Percentiles rank a stretch among this genome's conserved stretches.
phyloP scores from a whole-genome alignment of 2,888 invertebrate species.

The Papilio protenor region DNA sequence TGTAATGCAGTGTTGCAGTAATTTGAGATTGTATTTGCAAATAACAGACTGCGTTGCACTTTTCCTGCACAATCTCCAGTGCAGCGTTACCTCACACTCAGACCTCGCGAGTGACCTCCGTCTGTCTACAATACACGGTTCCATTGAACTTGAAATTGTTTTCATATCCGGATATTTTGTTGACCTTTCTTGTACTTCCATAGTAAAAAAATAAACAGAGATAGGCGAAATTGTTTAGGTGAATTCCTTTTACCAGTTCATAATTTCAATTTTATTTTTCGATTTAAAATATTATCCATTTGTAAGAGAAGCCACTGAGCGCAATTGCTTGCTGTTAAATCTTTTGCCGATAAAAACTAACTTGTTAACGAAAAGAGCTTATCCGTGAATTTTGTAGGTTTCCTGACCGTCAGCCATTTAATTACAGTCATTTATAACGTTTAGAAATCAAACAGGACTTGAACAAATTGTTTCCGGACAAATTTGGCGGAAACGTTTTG shows the following conservation, averaged over 20 bases:
- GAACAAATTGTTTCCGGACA: slow-evolving; percentile 28
- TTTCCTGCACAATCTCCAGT: neutral
- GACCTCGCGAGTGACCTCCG: slow-evolving; percentile 46
- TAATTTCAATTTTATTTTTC: neutral
- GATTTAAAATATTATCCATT: neutral
- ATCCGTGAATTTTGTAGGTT: slow-evolving; percentile 11
- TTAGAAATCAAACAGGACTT: slow-evolving; percentile 28
- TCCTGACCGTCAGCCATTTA: neutral
- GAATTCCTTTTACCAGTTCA: neutral
- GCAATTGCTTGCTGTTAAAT: neutral
- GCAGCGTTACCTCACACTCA: neutral
- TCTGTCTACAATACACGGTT: slow-evolving; percentile 49
- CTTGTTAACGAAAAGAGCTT: neutral
- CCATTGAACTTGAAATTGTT: slow-evolving; percentile 10
- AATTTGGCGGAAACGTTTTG: slow-evolving; percentile 10
- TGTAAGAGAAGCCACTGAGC: neutral
- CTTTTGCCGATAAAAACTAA: neutral
- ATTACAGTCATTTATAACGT: neutral
- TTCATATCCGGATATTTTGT: slow-evolving; percentile 46
- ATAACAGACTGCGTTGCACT: slow-evolving; percentile 1
- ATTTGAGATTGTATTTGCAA: neutral
- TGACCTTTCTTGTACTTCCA: slow-evolving; percentile 57
- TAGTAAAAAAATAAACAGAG: neutral
- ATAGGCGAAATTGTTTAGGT: neutral
- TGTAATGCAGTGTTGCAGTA: neutral